phyloP scores from a whole-genome alignment of 1,140 invertebrate genomes.

The Halyomorpha halys region DNA sequence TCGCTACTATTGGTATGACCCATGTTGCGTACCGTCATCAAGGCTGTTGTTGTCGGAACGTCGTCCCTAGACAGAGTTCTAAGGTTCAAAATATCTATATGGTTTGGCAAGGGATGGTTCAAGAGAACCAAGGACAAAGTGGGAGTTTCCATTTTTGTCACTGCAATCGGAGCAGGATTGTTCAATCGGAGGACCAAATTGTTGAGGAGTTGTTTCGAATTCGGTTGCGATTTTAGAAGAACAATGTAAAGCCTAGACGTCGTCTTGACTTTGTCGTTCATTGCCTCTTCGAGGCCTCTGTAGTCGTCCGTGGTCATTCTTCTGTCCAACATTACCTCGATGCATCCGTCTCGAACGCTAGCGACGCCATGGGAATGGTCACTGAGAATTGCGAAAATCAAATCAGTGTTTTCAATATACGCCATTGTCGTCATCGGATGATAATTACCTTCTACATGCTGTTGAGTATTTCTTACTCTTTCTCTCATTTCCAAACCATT shows the following conservation, averaged over 20 bases:
- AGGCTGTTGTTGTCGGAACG: background rate
- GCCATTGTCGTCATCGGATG: constrained; percentile 20
- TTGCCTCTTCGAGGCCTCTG: constrained; percentile 21
- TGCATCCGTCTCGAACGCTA: constrained; percentile 1
- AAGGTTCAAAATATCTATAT: background rate
- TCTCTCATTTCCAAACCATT: constrained; percentile 16
- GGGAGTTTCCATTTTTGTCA: background rate
- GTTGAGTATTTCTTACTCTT: background rate
- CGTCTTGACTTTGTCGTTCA: constrained; percentile 15
- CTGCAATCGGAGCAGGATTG: background rate
- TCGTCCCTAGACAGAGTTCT: background rate
- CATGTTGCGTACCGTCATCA: constrained; percentile 2
- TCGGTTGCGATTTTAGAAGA: background rate
- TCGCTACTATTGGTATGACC: background rate
- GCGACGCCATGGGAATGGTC: constrained; percentile 26
- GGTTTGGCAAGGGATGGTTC: constrained; percentile 1
- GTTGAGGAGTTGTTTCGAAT: background rate
- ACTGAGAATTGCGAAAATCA: background rate
- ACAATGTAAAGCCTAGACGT: constrained; percentile 8
- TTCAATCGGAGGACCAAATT: background rate
- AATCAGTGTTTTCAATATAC: constrained; percentile 18
- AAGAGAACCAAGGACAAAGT: background rate
- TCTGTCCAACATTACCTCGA: constrained; percentile 25
- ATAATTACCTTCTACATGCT: constrained; percentile 14
- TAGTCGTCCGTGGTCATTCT: constrained; percentile 15